Evolutionary conservation across 2,113 vertebrate species (phyloP), one percentile per base, ranked within the genome.

Genomic region (Siniperca chuatsi): DNA sequence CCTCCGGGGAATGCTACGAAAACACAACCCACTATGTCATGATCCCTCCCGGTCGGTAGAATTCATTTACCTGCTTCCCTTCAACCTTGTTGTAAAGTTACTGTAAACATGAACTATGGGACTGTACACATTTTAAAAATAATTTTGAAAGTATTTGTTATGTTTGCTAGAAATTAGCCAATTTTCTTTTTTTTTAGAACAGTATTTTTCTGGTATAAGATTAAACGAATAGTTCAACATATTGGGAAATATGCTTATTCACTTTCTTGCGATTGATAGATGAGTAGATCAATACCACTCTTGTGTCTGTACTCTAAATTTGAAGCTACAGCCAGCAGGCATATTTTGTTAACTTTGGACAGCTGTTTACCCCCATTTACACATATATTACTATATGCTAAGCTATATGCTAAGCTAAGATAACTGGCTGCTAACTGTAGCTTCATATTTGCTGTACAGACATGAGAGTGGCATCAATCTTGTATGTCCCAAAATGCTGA

Each of bases 1-100:
- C 94, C 0, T 96, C 95, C 0, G 94, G 73, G 0, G 95, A 96
- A 64, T 52, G 35, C 80, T 94, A 95, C 44, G 87, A 94, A 68
- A 94, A 94, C 77, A 35, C 82, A 15, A 69, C 25, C 21, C 16
- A 12, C 0, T 72, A 81, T 2, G 0, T 25, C 65, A 6, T 0
- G 0, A 37, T 54, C 21, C 8, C 0, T 0, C 72, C 78, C 0
- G 85, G 92, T 93, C 16, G 74, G 92, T 84, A 13, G 0, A 1
- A 3, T 9, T 74, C 48, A 40, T 50, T 37, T 20, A 44, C 20
- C 50, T 77, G 46, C 40, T 77, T 61, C 25, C 23, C 5, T 76
- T 68, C n/a, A 44, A 12, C 25, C 0, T 18, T 48, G 11, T 42
- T 18, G 23, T 25, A 7, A 42, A 77, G 61, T 77, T 66, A 40